Evolutionary conservation across 2,888 invertebrate species (phyloP).

Genomic region (Spicauda simplicius): DNA sequence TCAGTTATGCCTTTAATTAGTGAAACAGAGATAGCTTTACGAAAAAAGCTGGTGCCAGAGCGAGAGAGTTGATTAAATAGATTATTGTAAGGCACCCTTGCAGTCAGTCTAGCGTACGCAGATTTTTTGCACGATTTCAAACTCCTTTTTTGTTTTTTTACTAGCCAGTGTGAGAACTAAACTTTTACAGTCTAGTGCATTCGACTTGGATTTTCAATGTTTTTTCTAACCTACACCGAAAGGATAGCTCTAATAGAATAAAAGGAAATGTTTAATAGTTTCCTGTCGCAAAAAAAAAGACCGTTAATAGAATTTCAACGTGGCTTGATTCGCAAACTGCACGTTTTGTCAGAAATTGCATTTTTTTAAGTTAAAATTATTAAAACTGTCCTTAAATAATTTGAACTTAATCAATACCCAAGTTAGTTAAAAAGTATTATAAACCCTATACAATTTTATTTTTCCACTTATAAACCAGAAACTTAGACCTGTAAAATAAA

Average conservation of each 20-base stretch:
- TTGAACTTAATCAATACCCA: too few species aligned
- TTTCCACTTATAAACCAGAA: too few species aligned
- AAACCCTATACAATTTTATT: too few species aligned
- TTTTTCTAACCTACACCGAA: slow-evolving; percentile 34
- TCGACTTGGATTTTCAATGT: slow-evolving; percentile 44
- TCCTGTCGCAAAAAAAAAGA: neutral
- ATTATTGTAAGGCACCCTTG: slow-evolving; percentile 73
- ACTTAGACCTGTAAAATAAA: too few species aligned
- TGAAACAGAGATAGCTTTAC: slow-evolving; percentile 54
- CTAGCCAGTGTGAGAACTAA: slow-evolving; percentile 59
- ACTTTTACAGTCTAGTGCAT: slow-evolving; percentile 71
- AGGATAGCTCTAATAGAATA: slow-evolving; percentile 6
- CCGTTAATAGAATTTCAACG: neutral
- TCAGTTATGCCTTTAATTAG: slow-evolving; percentile 78
- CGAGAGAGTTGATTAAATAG: slow-evolving; percentile 58
- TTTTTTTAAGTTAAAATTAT: too few species aligned
- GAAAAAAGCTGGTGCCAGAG: slow-evolving; percentile 41
- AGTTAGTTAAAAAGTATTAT: too few species aligned
- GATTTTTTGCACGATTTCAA: slow-evolving; percentile 69
- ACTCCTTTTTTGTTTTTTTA: slow-evolving; percentile 55
- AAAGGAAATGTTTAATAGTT: neutral
- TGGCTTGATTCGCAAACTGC: neutral
- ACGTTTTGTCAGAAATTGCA: too few species aligned
- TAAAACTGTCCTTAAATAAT: too few species aligned
- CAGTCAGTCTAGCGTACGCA: slow-evolving; percentile 65